Base-by-base conservation (phyloP, 2,797 vertebrate species). In the Danio kyathit region DNA sequence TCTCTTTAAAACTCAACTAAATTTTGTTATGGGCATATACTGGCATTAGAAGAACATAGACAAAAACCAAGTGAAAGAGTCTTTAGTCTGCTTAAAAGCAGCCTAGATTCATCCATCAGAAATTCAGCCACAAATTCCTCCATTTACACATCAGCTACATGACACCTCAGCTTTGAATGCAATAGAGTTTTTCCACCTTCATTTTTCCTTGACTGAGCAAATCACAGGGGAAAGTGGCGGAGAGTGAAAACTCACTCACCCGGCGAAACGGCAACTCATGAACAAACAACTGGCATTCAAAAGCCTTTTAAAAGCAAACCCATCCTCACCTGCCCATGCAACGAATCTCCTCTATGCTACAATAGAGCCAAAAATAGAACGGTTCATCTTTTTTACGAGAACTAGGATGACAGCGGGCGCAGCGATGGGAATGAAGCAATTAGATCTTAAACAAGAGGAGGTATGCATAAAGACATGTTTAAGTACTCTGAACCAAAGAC, bases 311-410 rank as follows among this genome's bases (percentile, higher is more conserved):
- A 72, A 44, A 63, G 44, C 44, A 13, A 61, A 10, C 41, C 51
- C 72, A 21, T 67, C 7, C 48, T 54, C 57, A 74, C 71, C 71
- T 69, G n/a, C 40, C 56, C 16, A 29, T 29, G 29, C 29, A 5
- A 52, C 54, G 10, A 13, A 44, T 63, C 49, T 71, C 56, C 46
- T 63, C 46, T 63, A 44, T 8, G 2, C 66, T 51, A 21, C 16
- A 44, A 16, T 41, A 56, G 10, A 17, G 48, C 76, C 77, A 79
- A 51, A 83, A 80, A 74, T 57, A 80, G 40, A 76, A 65, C 72
- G 56, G 11, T 29, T n/a, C 2, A 9, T 46, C 29, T 75, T 46
- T 41, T 75, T 49, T 9, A 76, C 21, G 63, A 64, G 48, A 63
- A 49, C 57, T 17, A 44, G 69, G 72, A 74, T 76, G 59, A 71